Conservation (phyloP, 2,888 invertebrate species). For the Orthosia cruda region DNA sequence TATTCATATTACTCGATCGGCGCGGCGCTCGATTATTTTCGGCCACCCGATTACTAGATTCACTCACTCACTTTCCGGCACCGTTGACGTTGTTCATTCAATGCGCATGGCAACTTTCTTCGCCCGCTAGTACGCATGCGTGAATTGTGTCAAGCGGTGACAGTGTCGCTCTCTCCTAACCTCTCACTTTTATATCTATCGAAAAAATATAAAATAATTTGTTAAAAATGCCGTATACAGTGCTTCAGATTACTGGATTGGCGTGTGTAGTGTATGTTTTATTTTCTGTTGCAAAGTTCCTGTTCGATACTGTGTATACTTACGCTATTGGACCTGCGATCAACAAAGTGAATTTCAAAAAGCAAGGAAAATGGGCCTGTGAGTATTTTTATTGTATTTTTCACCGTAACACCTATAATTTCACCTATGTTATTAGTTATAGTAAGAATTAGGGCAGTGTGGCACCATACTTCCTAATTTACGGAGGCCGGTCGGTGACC, state of each 20-base stretch:
- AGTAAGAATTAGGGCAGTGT: neutral
- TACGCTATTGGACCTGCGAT: constrained; percentile 91
- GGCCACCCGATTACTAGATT: constrained; percentile 63
- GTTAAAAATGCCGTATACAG: constrained; percentile 67
- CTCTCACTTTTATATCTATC: constrained; percentile 72
- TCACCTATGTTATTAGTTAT: neutral
- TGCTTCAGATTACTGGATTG: constrained; percentile 87
- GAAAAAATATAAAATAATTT: constrained; percentile 52
- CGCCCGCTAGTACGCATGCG: constrained; percentile 87
- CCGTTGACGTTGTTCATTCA: constrained; percentile 69
- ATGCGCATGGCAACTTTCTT: constrained; percentile 88
- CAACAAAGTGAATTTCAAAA: constrained; percentile 93
- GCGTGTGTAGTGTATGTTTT: constrained; percentile 80
- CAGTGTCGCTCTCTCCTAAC: constrained; percentile 82
- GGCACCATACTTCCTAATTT: constrained; percentile 3
- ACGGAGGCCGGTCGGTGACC: constrained; percentile 33
- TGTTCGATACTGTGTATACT: constrained; percentile 78
- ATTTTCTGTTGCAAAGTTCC: constrained; percentile 74
- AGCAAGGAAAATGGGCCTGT: constrained; percentile 96
- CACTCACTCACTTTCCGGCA: constrained; percentile 65
- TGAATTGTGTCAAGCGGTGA: constrained; percentile 83
- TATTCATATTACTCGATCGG: constrained; percentile 61
- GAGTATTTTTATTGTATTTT: constrained; percentile 81
- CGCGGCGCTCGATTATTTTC: constrained; percentile 65
- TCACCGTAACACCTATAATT: neutral